phyloP scores from a whole-genome alignment of 2,113 vertebrate genomes.

The Campylomormyrus tamandua region DNA sequence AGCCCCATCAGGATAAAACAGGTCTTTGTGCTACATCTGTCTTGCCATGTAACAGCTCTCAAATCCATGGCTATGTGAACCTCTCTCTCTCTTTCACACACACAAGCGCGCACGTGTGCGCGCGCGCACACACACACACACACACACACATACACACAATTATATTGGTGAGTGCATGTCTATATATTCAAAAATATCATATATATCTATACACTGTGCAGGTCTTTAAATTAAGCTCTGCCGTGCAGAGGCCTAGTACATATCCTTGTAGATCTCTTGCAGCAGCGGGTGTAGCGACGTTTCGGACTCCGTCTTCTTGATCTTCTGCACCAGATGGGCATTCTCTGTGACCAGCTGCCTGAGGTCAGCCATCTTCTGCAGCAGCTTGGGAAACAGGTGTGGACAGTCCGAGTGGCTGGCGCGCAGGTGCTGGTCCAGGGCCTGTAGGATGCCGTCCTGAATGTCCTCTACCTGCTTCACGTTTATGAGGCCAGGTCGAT shows the following conservation, averaged over 20 bases:
- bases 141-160: not conserved
- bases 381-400: constrained; percentile 97
- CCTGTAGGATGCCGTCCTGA: constrained; percentile 89
- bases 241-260: constrained; percentile 70
- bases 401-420: constrained; percentile 84
- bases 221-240: constrained; percentile 37
- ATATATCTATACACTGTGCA: constrained; percentile 11
- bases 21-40: constrained; percentile 7
- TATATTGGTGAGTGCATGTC: not conserved
- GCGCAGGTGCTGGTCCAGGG: constrained; percentile 87
- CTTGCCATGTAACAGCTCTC: constrained; percentile 18
- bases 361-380: constrained; percentile 98
- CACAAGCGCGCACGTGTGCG: too few relatives aligned
- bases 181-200: constrained; percentile 14
- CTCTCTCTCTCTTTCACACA: not conserved
- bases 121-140: not conserved
- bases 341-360: constrained; percentile 95
- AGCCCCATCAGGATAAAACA: not conserved
- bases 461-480: constrained; percentile 94
- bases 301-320: constrained; percentile 93
- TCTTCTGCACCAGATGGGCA: constrained; percentile 91
- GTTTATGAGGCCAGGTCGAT: constrained; percentile 91
- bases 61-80: not conserved
- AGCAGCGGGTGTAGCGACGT: constrained; percentile 91
- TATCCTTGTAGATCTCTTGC: constrained; percentile 99